These are phyloP conservation scores for Corydoras maculifer DNA, from an alignment of 2,113 vertebrate genomes.

Conservation along the genomic window DNA sequence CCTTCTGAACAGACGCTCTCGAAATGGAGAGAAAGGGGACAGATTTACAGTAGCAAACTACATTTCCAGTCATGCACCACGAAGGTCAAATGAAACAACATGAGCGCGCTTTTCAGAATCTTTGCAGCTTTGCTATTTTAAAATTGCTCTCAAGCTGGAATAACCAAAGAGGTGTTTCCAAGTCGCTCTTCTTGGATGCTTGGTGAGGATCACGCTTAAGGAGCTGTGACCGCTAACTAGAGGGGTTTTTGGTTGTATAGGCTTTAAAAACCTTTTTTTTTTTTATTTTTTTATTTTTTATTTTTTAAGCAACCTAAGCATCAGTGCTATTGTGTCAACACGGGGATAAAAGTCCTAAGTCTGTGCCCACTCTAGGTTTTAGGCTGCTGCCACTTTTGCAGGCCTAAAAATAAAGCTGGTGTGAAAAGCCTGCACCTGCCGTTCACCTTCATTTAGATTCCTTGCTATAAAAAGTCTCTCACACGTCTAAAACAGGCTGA, in stretches of 20 bases:
- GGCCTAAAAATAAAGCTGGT: conserved; percentile 62
- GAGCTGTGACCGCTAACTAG: neutral
- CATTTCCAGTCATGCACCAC: conserved; percentile 41
- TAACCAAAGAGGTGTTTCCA: conserved; percentile 34
- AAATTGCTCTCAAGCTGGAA: neutral
- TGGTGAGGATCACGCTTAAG: conserved; percentile 42
- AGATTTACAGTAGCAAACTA: conserved; percentile 44
- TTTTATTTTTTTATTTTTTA: neutral
- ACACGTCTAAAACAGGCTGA: conserved; percentile 61
- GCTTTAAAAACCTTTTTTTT: conserved; percentile 27
- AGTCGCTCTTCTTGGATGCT: conserved; percentile 57
- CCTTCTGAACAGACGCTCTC: conserved; percentile 35
- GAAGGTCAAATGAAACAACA: conserved; percentile 39
- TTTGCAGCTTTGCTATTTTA: neutral
- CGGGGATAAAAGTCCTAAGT: conserved; percentile 55
- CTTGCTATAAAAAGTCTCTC: conserved; percentile 58
- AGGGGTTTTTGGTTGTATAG: conserved; percentile 47
- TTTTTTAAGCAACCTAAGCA: conserved; percentile 15
- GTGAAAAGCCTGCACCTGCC: conserved; percentile 60
- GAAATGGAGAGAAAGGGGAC: conserved; percentile 10
- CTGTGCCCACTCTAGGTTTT: conserved; percentile 44
- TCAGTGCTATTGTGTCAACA: conserved; percentile 56
- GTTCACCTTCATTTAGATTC: conserved; percentile 56
- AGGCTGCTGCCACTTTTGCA: conserved; percentile 43
- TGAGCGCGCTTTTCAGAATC: conserved; percentile 10